A percentile compares a stretch with the other conserved stretches of the same genome.
These are phyloP conservation scores for Acrocera orbiculus DNA, from an alignment of 2,888 invertebrate genomes.

Conservation along the genomic window DNA sequence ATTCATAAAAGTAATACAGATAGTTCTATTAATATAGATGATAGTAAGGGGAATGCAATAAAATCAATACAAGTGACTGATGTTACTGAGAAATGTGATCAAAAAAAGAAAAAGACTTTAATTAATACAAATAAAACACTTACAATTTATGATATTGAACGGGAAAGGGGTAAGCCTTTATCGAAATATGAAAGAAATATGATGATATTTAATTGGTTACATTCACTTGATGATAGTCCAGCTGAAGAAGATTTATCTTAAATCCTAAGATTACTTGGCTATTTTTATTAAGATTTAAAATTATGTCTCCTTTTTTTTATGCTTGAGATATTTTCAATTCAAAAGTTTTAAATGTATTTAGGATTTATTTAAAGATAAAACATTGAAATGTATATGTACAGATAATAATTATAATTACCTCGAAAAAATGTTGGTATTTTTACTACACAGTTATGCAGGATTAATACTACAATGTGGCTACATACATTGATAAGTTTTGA, in stretches of 20 bases:
- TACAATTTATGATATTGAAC: conserved; percentile 61
- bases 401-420: no score
- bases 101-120: conserved; percentile 12
- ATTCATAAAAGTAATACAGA: background rate
- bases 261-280: no score
- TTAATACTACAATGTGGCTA: no score
- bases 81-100: conserved; percentile 6
- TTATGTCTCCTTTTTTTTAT: no score
- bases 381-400: no score
- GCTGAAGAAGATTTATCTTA: conserved; percentile 32
- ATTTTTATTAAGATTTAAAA: no score
- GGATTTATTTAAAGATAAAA: no score
- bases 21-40: conserved; percentile 1
- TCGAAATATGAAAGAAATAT: conserved; percentile 86
- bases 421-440: no score
- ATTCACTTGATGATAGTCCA: conserved; percentile 57
- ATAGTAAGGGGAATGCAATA: background rate
- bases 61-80: conserved; percentile 13
- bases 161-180: conserved; percentile 64
- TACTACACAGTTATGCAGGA: no score
- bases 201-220: conserved; percentile 91
- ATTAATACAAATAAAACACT: conserved; percentile 31
- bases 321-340: no score
- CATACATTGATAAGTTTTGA: no score
- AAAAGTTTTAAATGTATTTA: no score